A percentile compares a stretch with the other conserved stretches of the same genome.
Evolutionary conservation across 2,888 invertebrate species (phyloP).

Genomic region (Diarsia mendica): DNA sequence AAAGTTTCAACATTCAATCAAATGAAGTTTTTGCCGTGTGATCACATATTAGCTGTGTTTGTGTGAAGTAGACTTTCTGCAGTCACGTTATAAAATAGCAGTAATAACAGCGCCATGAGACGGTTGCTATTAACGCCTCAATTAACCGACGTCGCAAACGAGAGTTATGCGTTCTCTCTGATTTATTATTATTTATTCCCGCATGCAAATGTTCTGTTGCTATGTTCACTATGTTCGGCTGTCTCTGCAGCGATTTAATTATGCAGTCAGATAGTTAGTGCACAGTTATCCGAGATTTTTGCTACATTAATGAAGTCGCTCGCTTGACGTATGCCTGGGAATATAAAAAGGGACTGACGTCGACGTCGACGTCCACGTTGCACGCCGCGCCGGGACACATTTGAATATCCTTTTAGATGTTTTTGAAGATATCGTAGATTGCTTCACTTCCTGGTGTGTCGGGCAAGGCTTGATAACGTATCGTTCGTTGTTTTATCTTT

Average conservation of each 20-base stretch:
- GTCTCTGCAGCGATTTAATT: conserved; percentile 53
- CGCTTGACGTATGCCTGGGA: conserved; percentile 38
- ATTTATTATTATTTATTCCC: conserved; percentile 66
- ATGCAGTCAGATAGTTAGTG: conserved; percentile 67
- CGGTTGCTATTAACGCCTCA: conserved; percentile 73
- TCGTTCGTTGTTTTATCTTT: neutral
- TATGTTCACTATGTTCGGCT: conserved; percentile 20
- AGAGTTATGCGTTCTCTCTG: conserved; percentile 63
- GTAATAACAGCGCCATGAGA: conserved; percentile 60
- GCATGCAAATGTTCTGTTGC: conserved; percentile 63
- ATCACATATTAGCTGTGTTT: neutral
- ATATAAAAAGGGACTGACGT: conserved; percentile 43
- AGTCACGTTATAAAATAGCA: neutral
- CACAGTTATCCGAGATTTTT: conserved; percentile 58
- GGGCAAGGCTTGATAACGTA: conserved; percentile 30
- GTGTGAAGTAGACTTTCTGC: conserved; percentile 17
- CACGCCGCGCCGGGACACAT: conserved; percentile 7
- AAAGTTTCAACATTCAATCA: neutral
- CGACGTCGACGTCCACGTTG: neutral
- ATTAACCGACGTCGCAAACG: conserved; percentile 67
- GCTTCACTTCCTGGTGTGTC: conserved; percentile 35
- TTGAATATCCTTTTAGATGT: conserved; percentile 52
- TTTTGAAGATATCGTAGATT: conserved; percentile 34
- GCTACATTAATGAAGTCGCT: conserved; percentile 50
- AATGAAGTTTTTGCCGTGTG: neutral